phyloP scores from a whole-genome alignment of 1,140 invertebrate species.

The Drosophila arawakana region DNA sequence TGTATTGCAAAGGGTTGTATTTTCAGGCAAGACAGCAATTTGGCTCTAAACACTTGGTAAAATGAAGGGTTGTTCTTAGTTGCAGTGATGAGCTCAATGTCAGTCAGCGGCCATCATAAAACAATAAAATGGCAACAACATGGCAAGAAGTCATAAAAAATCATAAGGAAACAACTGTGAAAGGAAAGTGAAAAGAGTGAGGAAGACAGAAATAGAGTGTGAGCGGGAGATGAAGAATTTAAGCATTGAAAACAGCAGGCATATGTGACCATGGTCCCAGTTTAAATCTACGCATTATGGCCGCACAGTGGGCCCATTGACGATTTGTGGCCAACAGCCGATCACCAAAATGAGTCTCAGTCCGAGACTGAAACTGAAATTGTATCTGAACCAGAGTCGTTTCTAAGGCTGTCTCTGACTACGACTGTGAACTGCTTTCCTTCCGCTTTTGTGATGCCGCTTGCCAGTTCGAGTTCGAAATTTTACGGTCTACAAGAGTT shows the following conservation, averaged over 20 bases:
- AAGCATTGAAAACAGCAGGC: slow-evolving; percentile 8
- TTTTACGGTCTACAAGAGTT: slow-evolving; percentile 75
- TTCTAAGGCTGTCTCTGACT: background rate
- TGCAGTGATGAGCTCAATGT: slow-evolving; percentile 57
- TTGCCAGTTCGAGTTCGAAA: slow-evolving; percentile 51
- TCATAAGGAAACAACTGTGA: slow-evolving; percentile 18
- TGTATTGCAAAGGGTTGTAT: slow-evolving; percentile 63
- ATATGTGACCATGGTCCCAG: slow-evolving; percentile 32
- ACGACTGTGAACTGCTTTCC: slow-evolving; percentile 46
- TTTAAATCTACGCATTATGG: slow-evolving; percentile 66
- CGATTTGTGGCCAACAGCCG: slow-evolving; percentile 56
- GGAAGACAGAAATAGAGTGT: background rate
- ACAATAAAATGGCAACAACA: slow-evolving; percentile 61
- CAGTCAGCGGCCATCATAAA: slow-evolving; percentile 54
- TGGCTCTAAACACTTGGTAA: slow-evolving; percentile 4
- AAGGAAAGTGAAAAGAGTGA: slow-evolving; percentile 47
- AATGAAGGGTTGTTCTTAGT: slow-evolving; percentile 24
- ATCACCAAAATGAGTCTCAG: slow-evolving; percentile 39
- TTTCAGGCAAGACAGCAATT: slow-evolving; percentile 6
- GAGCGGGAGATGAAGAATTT: slow-evolving; percentile 15
- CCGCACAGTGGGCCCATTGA: slow-evolving; percentile 69
- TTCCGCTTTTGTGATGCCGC: slow-evolving; percentile 56
- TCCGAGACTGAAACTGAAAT: background rate
- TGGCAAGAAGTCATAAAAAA: slow-evolving; percentile 58
- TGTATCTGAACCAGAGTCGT: background rate